Evolutionary conservation across 2,888 invertebrate species (phyloP), one percentile per base, ranked within the genome.

Genomic region (Tiphia femorata): DNA sequence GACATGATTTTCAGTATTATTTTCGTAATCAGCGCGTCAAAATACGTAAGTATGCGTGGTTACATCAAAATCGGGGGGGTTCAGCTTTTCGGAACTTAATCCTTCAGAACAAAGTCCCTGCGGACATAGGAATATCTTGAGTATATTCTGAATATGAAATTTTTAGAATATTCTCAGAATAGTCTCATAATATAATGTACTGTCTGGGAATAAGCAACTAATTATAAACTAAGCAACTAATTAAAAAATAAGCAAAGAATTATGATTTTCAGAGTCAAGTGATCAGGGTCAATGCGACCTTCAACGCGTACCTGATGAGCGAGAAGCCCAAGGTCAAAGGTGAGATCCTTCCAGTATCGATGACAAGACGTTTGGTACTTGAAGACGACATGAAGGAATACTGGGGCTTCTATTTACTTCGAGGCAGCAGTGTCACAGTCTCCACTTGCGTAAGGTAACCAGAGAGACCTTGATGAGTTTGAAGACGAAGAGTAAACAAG

Each of bases 301-400:
- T 92, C 84, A 92, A 92, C 79, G 92, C 92, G 0, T 92, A 90
- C 80, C 85, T 92, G 49, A 86, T 92, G 55, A 86, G 89, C 1
- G 87, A 88, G 0, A 84, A 85, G 1, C 92, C 92, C 0, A 81
- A 85, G 63, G 81, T 91, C 37, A 85, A 87, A 1, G 82, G 84
- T 1, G 86, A 89, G 40, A 82, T 87, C 37, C 87, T 88, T 25
- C 87, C 87, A 0, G 86, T 92, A n/a, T 86, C 89, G 4, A 91
- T 92, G 90, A 88, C 89, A 1, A 86, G 92, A 35, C 87, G 90
- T 62, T 82, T 93, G 63, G 85, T 87, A 41, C 83, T 93, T n/a
- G 89, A 90, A 53, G 92, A 92, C 69, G 93, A 93, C 70, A 91
- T 91, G 86, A 93, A 92, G 81, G 92, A 92, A 77, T 93, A 92